Conservation (phyloP, 2,888 invertebrate genomes). For the Elaeidobius kamerunicus region DNA sequence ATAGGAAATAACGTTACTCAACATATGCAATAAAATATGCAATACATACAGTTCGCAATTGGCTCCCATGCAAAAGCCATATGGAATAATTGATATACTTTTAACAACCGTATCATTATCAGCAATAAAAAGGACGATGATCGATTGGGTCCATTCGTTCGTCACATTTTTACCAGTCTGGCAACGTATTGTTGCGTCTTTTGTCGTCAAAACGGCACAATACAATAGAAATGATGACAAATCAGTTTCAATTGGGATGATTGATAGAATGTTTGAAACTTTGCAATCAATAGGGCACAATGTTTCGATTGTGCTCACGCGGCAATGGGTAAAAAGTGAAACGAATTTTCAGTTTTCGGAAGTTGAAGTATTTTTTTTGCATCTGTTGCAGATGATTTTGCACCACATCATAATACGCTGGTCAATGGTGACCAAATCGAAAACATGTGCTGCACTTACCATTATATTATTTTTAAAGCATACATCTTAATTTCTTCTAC, state of each 20-base stretch:
- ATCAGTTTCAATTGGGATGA: conserved; percentile 42
- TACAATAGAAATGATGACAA: conserved; percentile 42
- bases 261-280: conserved; percentile 36
- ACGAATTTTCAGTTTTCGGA: conserved; percentile 11
- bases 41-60: too few relatives aligned
- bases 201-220: conserved; percentile 34
- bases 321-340: conserved; percentile 16
- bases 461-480: too few relatives aligned
- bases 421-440: too few relatives aligned
- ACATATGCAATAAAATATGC: neutral
- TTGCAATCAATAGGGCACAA: conserved; percentile 5
- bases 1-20: too few relatives aligned
- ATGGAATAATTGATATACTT: conserved; percentile 42
- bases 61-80: conserved; percentile 1
- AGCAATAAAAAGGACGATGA: conserved; percentile 37
- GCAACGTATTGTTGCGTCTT: conserved; percentile 35
- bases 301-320: conserved; percentile 2
- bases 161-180: conserved; percentile 14
- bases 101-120: conserved; percentile 46
- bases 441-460: too few relatives aligned
- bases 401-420: too few relatives aligned
- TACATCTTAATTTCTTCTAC: too few relatives aligned
- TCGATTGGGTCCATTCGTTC: conserved; percentile 35
- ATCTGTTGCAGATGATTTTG: too few relatives aligned
- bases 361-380: too few relatives aligned